phyloP scores from a whole-genome alignment of 2,113 vertebrate species.

The Aegypius monachus region DNA sequence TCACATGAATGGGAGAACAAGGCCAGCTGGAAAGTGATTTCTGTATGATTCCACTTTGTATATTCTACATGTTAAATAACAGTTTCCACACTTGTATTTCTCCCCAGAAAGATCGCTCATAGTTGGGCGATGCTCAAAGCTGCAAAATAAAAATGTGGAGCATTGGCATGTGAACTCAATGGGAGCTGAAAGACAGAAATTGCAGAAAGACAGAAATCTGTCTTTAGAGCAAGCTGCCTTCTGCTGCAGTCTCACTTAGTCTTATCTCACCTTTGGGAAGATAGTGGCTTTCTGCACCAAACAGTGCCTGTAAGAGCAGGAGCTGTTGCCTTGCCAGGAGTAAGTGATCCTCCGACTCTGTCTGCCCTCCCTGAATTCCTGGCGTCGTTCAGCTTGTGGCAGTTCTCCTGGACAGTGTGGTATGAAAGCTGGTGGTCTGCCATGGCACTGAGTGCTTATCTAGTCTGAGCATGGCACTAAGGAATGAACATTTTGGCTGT shows the following conservation, averaged over 20 bases:
- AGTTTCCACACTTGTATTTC: not conserved
- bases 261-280: not conserved
- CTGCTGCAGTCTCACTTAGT: not conserved
- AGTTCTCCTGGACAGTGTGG: not conserved
- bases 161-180: not conserved
- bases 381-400: not conserved
- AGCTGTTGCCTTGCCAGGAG: not conserved
- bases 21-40: slow-evolving; percentile 14
- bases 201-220: not conserved
- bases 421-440: not conserved
- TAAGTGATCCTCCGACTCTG: not conserved
- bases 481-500: not conserved
- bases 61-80: not conserved
- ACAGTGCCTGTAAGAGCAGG: not conserved
- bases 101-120: not conserved
- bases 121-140: not conserved
- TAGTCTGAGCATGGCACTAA: not conserved
- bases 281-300: not conserved
- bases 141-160: not conserved
- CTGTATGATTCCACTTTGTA: not conserved
- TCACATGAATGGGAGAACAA: not conserved
- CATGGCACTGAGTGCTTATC: not conserved
- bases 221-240: not conserved
- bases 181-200: not conserved
- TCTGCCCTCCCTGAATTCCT: not conserved